Evolutionary conservation across 1,140 invertebrate genomes (phyloP), one percentile per base, ranked within the genome.

Genomic region (Xylocopa sonorina): DNA sequence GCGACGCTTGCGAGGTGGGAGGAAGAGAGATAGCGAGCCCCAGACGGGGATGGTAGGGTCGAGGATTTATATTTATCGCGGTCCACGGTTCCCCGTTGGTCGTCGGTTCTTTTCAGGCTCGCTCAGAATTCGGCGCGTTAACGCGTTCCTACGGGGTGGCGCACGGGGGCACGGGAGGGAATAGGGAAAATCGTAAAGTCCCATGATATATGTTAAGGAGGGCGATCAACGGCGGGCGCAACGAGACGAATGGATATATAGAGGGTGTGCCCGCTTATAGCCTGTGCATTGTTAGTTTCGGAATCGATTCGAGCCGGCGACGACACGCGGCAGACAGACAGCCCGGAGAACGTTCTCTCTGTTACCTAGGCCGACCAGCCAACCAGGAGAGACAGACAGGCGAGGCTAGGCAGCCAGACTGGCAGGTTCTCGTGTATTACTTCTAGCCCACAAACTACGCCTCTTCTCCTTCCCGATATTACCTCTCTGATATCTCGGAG

Each of bases 391-490:
- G 86, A 66, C 77, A 75, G 78, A 41, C 80, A 81, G 62, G 48
- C 76, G 64, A 82, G 77, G n/a, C n/a, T 64, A 81, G 41, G 84
- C 83, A 80, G 51, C 62, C 69, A 78, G 80, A 71, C 72, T 57
- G 80, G 71, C 75, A 76, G 77, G 71, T 87, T 71, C 60, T 58
- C 83, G 69, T 87, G 85, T 87, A 88, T 87, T 87, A 87, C 85
- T 87, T 86, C 84, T 86, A 83, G 85, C 81, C 84, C 81, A 81
- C 85, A 86, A 87, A 87, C 84, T 86, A 67, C 84, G 73, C 73
- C 80, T 85, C 57, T 73, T 64, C 81, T 80, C 69, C 81, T 83
- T 75, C 85, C 72, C 73, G 85, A 86, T 87, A 87, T 87, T 87
- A 87, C 85, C 81, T 86, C 78, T 87, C 84, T 87, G 84, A 87